phyloP scores from a whole-genome alignment of 2,888 invertebrate genomes.

The Agrotis ipsilon region DNA sequence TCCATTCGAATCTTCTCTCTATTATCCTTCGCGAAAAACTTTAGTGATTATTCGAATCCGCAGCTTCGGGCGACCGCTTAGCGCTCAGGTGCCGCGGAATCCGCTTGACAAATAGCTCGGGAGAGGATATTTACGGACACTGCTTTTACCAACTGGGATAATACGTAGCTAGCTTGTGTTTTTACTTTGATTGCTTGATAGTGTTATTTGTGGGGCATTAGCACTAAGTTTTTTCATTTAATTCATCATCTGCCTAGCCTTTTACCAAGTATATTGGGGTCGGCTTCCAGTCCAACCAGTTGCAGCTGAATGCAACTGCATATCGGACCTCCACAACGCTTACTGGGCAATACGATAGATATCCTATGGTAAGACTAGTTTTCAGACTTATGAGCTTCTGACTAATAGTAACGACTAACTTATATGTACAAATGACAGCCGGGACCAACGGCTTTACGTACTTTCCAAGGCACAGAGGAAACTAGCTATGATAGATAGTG shows the following conservation, averaged over 20 bases:
- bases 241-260: background rate
- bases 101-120: conserved; percentile 60
- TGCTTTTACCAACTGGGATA: conserved; percentile 41
- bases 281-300: background rate
- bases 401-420: background rate
- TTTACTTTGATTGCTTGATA: conserved; percentile 16
- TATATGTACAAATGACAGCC: background rate
- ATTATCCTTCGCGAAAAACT: conserved; percentile 55
- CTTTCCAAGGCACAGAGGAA: background rate
- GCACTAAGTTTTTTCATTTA: background rate
- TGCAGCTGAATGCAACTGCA: too few species aligned
- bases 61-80: conserved; percentile 51
- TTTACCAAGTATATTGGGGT: background rate
- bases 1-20: conserved; percentile 23
- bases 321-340: too few species aligned
- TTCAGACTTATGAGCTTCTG: background rate
- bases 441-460: background rate
- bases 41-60: conserved; percentile 58
- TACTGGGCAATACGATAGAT: too few species aligned
- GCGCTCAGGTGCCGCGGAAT: conserved; percentile 60
- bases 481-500: too few species aligned
- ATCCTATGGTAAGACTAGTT: too few species aligned
- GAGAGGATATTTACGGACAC: conserved; percentile 56
- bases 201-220: too few species aligned
- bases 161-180: conserved; percentile 39